These are phyloP conservation scores for Condylostylus longicornis DNA, from an alignment of 1,140 invertebrate species.

Conservation along the genomic window DNA sequence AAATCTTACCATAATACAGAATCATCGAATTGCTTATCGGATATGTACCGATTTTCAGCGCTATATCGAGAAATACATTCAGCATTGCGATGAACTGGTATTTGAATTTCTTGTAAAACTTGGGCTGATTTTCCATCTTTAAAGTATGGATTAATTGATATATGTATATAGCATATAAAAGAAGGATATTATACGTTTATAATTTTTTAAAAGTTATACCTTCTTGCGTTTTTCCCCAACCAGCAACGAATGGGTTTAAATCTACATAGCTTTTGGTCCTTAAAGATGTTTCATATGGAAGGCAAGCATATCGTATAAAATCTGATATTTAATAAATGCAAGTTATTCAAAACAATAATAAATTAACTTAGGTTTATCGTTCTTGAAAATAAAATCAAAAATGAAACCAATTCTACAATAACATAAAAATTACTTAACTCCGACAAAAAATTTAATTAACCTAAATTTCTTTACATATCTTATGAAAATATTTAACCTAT, in stretches of 20 bases:
- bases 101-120: constrained; percentile 48
- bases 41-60: constrained; percentile 37
- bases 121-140: constrained; percentile 47
- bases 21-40: constrained; percentile 38
- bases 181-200: constrained; percentile 4
- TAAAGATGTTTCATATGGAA: constrained; percentile 42
- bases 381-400: no score
- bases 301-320: no score
- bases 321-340: no score
- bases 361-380: no score
- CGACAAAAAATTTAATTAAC: no score
- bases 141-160: background rate
- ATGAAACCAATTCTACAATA: no score
- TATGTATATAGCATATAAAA: no score
- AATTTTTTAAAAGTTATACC: constrained; percentile 2
- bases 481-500: no score
- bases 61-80: constrained; percentile 45
- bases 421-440: no score
- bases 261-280: constrained; percentile 35
- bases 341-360: no score
- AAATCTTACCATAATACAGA: constrained; percentile 62
- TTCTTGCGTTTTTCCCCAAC: constrained; percentile 48
- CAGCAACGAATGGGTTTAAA: constrained; percentile 48
- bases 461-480: no score
- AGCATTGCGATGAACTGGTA: constrained; percentile 49